Base-by-base conservation (phyloP, 2,797 vertebrate genomes). In the Peromyscus aztecus region DNA sequence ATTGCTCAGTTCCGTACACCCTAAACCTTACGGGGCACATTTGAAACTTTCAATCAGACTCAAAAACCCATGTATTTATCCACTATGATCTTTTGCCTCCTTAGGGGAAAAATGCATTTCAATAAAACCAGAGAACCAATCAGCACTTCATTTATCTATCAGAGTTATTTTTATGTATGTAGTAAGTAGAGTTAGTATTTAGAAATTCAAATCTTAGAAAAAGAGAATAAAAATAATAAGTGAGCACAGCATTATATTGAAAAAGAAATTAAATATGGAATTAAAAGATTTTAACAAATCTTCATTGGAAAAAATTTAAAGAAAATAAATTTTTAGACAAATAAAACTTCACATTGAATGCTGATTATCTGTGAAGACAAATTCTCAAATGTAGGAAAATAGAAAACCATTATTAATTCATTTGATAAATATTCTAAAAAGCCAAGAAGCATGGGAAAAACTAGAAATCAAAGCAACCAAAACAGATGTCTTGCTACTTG, bases 141-240 rank as follows among this genome's bases (percentile, higher is more conserved):
- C 61, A 69, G 63, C 80, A 86, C 63, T 14, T 92, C 83, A 91
- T 46, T 90, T 95, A 65, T 24, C 19, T 89, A 29, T 87, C 8
- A 73, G 37, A 69, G 19, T 0, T 89, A 77, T 52, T 11, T 85
- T 43, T 73, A 96, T 90, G 21, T 12, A 31, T 59, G 52, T 31
- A 90, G 6, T 57, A 89, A 40, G 11, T 59, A 31, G 6, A 82
- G 34, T 21, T 94, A 0, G 37, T 1, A 8, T 19, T 3, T 67
- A 75, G 27, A 59, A 86, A 52, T 49, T 55, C 23, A 76, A 65
- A 81, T 61, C 34, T 52, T 65, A 91, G 61, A 55, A 85, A 78
- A 80, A 52, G 10, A 43, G 46, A 88, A 14, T 2, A 71, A 52
- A 52, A 84, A 73, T 19, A 49, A 31, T 46, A 90, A 73, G 5